These are phyloP conservation scores for Dicentrarchus labrax DNA, from an alignment of 2,113 vertebrate genomes.

Conservation along the genomic window DNA sequence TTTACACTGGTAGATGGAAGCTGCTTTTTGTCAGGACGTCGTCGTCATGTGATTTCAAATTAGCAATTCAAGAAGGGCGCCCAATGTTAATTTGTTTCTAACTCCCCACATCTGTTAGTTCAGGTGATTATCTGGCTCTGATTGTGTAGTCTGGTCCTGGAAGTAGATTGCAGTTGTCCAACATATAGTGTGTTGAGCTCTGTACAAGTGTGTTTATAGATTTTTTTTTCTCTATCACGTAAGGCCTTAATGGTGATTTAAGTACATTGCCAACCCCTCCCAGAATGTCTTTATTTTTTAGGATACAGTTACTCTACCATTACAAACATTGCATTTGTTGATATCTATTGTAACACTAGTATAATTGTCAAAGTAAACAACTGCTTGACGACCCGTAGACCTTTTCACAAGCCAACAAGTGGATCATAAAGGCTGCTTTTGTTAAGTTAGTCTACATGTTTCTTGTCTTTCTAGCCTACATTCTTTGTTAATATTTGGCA, in stretches of 20 bases:
- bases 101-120: not conserved
- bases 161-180: not conserved
- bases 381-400: not conserved
- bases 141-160: not conserved
- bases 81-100: not conserved
- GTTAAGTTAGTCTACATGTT: not conserved
- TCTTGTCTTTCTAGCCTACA: not conserved
- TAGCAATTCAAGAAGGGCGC: not conserved
- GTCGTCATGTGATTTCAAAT: not conserved
- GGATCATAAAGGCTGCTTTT: slow-evolving; percentile 16
- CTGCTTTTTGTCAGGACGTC: not conserved
- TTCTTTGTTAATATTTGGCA: slow-evolving; percentile 36
- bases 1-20: not conserved
- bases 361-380: not conserved
- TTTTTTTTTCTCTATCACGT: not conserved
- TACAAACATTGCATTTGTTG: too few relatives aligned
- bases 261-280: not conserved
- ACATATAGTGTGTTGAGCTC: not conserved
- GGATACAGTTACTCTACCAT: not conserved
- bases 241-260: not conserved
- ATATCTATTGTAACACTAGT: not conserved
- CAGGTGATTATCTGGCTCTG: not conserved
- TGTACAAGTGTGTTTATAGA: not conserved
- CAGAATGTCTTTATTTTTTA: not conserved
- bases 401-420: not conserved